Evolutionary conservation across 2,797 vertebrate species (phyloP).

Genomic region (Syngnathus rostellatus): DNA sequence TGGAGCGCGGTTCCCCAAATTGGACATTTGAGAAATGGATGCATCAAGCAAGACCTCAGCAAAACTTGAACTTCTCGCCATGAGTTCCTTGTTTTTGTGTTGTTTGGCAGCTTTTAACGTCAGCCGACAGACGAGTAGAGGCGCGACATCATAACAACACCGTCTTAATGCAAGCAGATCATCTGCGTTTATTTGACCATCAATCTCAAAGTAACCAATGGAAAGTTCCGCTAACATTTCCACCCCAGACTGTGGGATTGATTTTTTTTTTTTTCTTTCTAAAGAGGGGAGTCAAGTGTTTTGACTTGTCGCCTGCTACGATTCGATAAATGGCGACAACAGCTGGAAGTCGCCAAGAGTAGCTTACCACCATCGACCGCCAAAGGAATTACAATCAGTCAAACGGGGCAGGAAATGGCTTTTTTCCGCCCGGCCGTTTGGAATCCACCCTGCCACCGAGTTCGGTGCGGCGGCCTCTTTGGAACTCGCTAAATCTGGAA

Average conservation of each 20-base stretch:
- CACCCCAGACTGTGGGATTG: constrained; percentile 40
- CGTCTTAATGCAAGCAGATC: background rate
- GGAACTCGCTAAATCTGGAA: background rate
- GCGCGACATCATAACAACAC: background rate
- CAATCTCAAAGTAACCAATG: constrained; percentile 17
- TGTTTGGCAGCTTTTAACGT: background rate
- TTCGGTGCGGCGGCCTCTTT: no score
- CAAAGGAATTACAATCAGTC: constrained; percentile 1
- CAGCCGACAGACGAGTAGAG: background rate
- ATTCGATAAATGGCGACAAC: background rate
- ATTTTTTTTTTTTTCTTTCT: no score
- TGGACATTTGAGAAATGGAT: no score
- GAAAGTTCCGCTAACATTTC: constrained; percentile 37
- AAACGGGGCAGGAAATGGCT: background rate
- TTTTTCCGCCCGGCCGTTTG: background rate
- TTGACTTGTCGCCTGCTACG: background rate
- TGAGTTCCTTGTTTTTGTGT: no score
- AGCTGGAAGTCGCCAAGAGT: background rate
- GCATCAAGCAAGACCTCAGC: no score
- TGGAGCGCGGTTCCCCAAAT: background rate
- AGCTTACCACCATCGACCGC: background rate
- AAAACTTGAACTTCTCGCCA: no score
- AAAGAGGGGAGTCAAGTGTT: constrained; percentile 9
- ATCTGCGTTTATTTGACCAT: background rate
- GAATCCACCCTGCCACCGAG: background rate